Conservation (phyloP, 2,113 vertebrate species). For the Rattus norvegicus region GRCr8 NC_086038.1:43231001-43231500, state of each 20-base stretch:
- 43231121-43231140: background rate
- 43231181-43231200: background rate
- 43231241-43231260: background rate
- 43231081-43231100: background rate
- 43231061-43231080: background rate
- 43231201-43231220: slow-evolving; percentile 4
- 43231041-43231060: background rate
- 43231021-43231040: background rate
- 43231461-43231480: slow-evolving; percentile 36
- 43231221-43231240: background rate
- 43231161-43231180: slow-evolving; percentile 7
- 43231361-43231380: slow-evolving; percentile 57
- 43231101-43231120: background rate
- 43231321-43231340: slow-evolving; percentile 49
- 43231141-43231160: background rate
- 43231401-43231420: slow-evolving; percentile 42
- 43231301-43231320: slow-evolving; percentile 60
- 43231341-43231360: slow-evolving; percentile 43
- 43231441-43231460: slow-evolving; percentile 37
- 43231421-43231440: slow-evolving; percentile 19
- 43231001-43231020: background rate
- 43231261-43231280: slow-evolving; percentile 59
- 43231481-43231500: background rate
- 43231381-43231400: slow-evolving; percentile 54
- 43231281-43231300: slow-evolving; percentile 51